A percentile compares a stretch with the other conserved stretches of the same genome.
These are phyloP conservation scores for Cyprinella venusta DNA, from an alignment of 2,797 vertebrate species.

Conservation along the genomic window DNA sequence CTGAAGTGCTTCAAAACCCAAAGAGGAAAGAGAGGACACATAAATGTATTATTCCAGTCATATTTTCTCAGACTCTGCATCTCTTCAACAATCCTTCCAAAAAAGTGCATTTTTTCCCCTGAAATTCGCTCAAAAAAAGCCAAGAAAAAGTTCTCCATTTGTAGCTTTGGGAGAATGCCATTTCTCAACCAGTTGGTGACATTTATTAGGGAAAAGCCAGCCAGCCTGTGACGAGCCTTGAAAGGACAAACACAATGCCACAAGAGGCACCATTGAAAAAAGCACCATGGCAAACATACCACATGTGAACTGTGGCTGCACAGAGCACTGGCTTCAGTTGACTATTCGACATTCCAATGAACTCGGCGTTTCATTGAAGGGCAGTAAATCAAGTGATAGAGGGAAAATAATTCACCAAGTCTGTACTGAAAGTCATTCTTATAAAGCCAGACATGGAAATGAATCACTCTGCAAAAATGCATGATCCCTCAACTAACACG, in stretches of 20 bases:
- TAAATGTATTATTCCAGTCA: slow-evolving; percentile 11
- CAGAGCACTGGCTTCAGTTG: slow-evolving; percentile 59
- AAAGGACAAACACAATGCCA: slow-evolving; percentile 67
- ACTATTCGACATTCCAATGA: slow-evolving; percentile 67
- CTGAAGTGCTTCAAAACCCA: slow-evolving; percentile 22
- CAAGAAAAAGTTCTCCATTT: not conserved
- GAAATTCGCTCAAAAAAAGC: slow-evolving; percentile 2
- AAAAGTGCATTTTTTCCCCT: not conserved
- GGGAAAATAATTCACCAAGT: slow-evolving; percentile 36
- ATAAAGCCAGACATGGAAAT: slow-evolving; percentile 45
- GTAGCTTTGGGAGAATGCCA: slow-evolving; percentile 19
- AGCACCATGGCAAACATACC: slow-evolving; percentile 49
- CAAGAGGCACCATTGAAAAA: slow-evolving; percentile 73
- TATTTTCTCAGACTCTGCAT: slow-evolving; percentile 22
- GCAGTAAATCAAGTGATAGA: slow-evolving; percentile 68
- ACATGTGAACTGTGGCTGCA: slow-evolving; percentile 66
- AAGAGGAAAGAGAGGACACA: slow-evolving; percentile 4
- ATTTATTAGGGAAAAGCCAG: slow-evolving; percentile 73
- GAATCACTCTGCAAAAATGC: slow-evolving; percentile 48
- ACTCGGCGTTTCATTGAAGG: slow-evolving; percentile 58
- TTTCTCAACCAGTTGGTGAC: slow-evolving; percentile 58
- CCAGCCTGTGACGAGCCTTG: slow-evolving; percentile 68
- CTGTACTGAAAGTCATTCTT: slow-evolving; percentile 38
- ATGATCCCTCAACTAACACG: not conserved
- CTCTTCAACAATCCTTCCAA: not conserved